A percentile compares a stretch with the other conserved stretches of the same genome.
Evolutionary conservation across 1,140 invertebrate genomes (phyloP).

Genomic region (Brachionus manjavacas): DNA sequence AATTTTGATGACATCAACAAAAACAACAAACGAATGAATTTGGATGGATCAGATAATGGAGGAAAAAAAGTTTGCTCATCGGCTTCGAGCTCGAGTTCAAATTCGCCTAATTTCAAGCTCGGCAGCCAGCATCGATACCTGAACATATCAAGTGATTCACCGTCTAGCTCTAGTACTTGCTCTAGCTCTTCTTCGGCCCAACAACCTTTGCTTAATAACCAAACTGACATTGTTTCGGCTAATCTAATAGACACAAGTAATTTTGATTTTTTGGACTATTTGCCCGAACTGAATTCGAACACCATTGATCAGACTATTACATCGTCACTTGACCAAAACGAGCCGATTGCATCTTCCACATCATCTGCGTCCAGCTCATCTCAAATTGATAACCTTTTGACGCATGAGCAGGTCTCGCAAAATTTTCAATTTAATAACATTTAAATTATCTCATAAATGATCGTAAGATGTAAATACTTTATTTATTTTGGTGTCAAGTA

Average conservation of each 20-base stretch:
- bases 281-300: slow-evolving; percentile 38
- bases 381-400: background rate
- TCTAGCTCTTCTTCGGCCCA: background rate
- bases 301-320: slow-evolving; percentile 40
- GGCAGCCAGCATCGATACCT: background rate
- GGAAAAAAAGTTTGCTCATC: slow-evolving; percentile 2
- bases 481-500: slow-evolving; percentile 1
- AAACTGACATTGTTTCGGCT: background rate
- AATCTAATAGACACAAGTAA: slow-evolving; percentile 36
- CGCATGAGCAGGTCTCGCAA: background rate
- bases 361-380: background rate
- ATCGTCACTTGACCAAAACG: background rate
- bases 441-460: background rate
- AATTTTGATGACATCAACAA: slow-evolving; percentile 4
- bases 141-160: slow-evolving; percentile 18
- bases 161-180: slow-evolving; percentile 5
- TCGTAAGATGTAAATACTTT: background rate
- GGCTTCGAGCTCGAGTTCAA: background rate
- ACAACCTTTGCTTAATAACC: background rate
- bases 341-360: background rate
- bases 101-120: slow-evolving; percentile 25
- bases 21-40: slow-evolving; percentile 18
- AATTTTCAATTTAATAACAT: slow-evolving; percentile 14
- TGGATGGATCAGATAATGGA: background rate
- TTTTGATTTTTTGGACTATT: slow-evolving; percentile 42